Evolutionary conservation across 2,797 vertebrate genomes (phyloP), one percentile per base, ranked within the genome.

Genomic region (Cirrhinus molitorella): DNA sequence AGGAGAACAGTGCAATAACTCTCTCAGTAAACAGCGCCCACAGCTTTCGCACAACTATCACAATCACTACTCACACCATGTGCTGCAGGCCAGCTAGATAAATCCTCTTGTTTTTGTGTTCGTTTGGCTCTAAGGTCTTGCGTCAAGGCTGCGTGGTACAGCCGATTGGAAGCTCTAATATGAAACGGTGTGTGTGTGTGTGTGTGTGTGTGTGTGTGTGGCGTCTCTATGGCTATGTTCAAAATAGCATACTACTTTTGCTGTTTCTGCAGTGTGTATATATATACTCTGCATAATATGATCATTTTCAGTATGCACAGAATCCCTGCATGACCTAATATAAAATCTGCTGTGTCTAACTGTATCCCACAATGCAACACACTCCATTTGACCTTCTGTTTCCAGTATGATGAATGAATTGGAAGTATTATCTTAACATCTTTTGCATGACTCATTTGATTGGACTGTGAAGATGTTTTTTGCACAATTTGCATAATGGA

Each of bases 81-180:
- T 51, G 61, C 61, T 79, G 25, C 40, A 72, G 79, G 68, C 40
- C 68, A 67, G 47, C 47, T 75, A 40, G 28, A 82, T 82, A 74
- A 66, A 75, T 82, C 80, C 71, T 82, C 17, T 21, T 47, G n/a
- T 70, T 79, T 83, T 77, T 68, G 9, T 72, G 57, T 63, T 63
- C 19, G 80, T 74, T 51, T 81, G 40, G 45, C 57, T 65, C 3
- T 51, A 66, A 82, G 59, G 61, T 49, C 59, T 49, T 66, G 45
- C 25, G 8, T 34, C 76, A 79, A 79, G 76, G 76, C 45, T 79
- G 61, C 12, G 57, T 63, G 4, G 43, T 47, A 49, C 43, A 21
- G 25, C 7, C 0, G 17, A 49, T 47, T 1, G 17, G 4, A 71
- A 59, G 37, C 51, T 80, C n/a, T 65, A 17, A 19, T 59, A 45